phyloP scores from a whole-genome alignment of 2,888 invertebrate species.

The Trachelus iudaicus region DNA sequence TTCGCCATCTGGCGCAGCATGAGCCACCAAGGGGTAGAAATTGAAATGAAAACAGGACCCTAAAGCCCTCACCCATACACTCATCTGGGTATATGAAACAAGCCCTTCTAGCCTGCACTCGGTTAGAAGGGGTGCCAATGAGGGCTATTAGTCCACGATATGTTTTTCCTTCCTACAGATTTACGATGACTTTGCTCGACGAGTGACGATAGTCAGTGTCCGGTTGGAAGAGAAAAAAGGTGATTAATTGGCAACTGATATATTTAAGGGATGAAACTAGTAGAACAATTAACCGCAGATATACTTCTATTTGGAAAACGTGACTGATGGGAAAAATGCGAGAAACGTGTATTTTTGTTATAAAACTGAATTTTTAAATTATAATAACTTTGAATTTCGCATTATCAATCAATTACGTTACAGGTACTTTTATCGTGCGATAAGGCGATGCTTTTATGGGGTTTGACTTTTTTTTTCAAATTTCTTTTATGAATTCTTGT shows the following conservation, averaged over 20 bases:
- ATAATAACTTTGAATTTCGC: too few relatives aligned
- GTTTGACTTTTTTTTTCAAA: too few relatives aligned
- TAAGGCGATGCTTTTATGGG: too few relatives aligned
- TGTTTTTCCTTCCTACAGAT: slow-evolving; percentile 61
- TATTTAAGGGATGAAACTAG: background rate
- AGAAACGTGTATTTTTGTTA: background rate
- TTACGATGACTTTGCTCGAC: slow-evolving; percentile 29
- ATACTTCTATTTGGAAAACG: background rate
- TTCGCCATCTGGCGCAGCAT: slow-evolving; percentile 56
- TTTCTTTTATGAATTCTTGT: too few relatives aligned
- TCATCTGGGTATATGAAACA: background rate
- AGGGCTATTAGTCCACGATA: slow-evolving; percentile 66
- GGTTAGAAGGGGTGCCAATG: slow-evolving; percentile 60
- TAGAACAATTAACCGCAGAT: background rate
- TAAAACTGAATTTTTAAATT: background rate
- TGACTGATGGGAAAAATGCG: background rate
- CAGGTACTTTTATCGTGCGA: background rate
- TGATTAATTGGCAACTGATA: background rate
- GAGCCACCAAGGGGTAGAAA: slow-evolving; percentile 57
- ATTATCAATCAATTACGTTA: background rate
- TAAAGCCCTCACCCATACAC: background rate
- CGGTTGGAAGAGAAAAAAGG: background rate
- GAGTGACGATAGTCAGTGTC: background rate
- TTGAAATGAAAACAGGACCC: slow-evolving; percentile 64
- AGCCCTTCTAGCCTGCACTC: slow-evolving; percentile 34